These are phyloP conservation scores for Nestor notabilis DNA, from an alignment of 2,113 vertebrate species.

Conservation along the genomic window DNA sequence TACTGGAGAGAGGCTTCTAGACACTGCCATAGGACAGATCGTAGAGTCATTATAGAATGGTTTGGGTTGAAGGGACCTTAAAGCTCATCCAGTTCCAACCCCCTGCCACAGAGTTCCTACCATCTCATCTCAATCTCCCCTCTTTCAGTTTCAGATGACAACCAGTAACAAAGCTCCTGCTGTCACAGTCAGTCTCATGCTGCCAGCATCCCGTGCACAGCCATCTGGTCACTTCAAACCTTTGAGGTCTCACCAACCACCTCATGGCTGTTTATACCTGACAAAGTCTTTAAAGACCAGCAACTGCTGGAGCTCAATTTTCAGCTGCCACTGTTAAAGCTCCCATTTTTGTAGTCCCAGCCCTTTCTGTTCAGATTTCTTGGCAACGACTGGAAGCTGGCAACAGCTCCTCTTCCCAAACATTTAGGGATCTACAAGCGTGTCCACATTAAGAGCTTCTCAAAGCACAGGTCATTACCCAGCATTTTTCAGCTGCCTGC, in stretches of 20 bases:
- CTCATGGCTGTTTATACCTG: neutral
- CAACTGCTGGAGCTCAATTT: neutral
- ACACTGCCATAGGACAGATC: neutral
- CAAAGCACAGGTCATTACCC: neutral
- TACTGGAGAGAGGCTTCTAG: neutral
- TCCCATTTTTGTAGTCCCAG: neutral
- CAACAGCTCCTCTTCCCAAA: neutral
- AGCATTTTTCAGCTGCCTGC: neutral
- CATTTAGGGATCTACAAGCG: neutral
- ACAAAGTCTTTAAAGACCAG: neutral
- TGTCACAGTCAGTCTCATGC: neutral
- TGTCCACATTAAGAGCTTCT: neutral
- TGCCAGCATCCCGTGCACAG: rapidly evolving
- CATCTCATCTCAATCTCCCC: neutral
- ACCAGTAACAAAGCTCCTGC: neutral
- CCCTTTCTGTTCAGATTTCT: neutral
- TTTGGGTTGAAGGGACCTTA: neutral
- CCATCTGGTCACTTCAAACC: neutral
- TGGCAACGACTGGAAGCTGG: neutral
- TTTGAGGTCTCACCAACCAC: neutral
- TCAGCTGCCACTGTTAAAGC: neutral
- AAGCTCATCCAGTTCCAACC: neutral
- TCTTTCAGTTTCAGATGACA: neutral
- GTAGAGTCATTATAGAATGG: neutral
- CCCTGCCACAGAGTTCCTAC: neutral